Evolutionary conservation across 2,797 vertebrate genomes (phyloP).

Genomic region (Aythya fuligula): DNA sequence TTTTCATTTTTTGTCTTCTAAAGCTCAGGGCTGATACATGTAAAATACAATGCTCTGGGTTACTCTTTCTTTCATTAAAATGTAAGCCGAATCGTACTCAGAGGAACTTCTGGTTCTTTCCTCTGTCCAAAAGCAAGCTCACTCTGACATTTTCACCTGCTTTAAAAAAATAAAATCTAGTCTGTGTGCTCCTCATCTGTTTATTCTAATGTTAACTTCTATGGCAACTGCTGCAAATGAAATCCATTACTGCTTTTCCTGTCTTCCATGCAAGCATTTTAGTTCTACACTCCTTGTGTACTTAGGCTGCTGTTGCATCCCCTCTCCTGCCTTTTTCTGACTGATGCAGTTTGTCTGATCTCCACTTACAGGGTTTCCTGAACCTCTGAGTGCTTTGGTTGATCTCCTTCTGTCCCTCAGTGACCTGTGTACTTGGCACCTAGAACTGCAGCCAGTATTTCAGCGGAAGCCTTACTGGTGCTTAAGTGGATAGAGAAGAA

Average conservation of each 20-base stretch:
- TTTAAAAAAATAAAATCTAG: background rate
- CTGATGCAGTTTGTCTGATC: background rate
- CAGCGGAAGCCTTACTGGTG: background rate
- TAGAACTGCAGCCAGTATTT: background rate
- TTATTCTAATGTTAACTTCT: background rate
- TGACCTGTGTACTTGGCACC: background rate
- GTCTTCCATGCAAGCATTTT: background rate
- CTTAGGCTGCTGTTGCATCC: background rate
- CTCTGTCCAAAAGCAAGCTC: background rate
- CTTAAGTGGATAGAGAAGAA: background rate
- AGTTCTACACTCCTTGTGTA: background rate
- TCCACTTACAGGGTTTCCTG: background rate
- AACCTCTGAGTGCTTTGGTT: background rate
- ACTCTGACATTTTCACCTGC: background rate
- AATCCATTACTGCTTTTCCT: background rate
- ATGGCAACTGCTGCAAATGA: background rate
- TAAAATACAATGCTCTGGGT: background rate
- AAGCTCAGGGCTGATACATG: background rate
- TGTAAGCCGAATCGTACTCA: background rate
- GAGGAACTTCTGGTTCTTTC: background rate
- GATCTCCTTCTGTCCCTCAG: background rate
- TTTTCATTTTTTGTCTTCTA: background rate
- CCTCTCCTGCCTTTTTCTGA: background rate
- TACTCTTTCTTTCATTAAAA: background rate
- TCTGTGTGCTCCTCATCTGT: background rate